These are phyloP conservation scores for Acrocera orbiculus DNA, from an alignment of 2,888 invertebrate genomes.

Conservation along the genomic window DNA sequence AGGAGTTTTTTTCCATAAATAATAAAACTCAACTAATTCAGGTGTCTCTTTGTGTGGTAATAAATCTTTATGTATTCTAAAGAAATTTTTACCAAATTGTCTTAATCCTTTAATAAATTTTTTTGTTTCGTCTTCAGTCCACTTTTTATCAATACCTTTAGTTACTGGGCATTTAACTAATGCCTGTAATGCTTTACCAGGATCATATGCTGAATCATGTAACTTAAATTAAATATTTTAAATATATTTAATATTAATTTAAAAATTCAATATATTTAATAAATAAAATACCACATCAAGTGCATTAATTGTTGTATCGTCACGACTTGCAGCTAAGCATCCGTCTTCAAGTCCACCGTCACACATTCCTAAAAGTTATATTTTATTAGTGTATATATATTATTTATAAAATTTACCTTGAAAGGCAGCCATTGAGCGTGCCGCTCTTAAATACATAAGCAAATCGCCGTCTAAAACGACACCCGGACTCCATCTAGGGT, in stretches of 20 bases:
- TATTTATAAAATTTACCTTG: constrained; percentile 37
- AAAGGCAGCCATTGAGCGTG: constrained; percentile 95
- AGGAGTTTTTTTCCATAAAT: constrained; percentile 98
- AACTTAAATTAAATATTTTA: constrained; percentile 37
- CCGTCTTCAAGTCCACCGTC: constrained; percentile 97
- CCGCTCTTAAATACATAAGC: constrained; percentile 93
- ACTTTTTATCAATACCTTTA: constrained; percentile 92
- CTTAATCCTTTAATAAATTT: constrained; percentile 95
- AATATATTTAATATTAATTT: neutral
- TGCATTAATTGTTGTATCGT: constrained; percentile 95
- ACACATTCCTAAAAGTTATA: constrained; percentile 59
- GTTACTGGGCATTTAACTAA: constrained; percentile 94
- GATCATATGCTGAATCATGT: constrained; percentile 93
- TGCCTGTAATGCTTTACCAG: constrained; percentile 87
- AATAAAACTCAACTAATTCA: constrained; percentile 96
- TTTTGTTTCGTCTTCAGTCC: constrained; percentile 96
- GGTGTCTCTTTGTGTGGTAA: constrained; percentile 94
- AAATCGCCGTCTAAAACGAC: constrained; percentile 87
- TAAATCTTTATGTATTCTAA: constrained; percentile 89
- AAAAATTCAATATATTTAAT: no score
- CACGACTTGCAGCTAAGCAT: constrained; percentile 88
- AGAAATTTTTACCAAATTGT: constrained; percentile 98
- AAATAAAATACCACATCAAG: constrained; percentile 58
- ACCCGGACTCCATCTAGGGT: constrained; percentile 86
- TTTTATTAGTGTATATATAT: neutral